phyloP scores from a whole-genome alignment of 1,140 invertebrate genomes.

The Anastrepha ludens region DNA sequence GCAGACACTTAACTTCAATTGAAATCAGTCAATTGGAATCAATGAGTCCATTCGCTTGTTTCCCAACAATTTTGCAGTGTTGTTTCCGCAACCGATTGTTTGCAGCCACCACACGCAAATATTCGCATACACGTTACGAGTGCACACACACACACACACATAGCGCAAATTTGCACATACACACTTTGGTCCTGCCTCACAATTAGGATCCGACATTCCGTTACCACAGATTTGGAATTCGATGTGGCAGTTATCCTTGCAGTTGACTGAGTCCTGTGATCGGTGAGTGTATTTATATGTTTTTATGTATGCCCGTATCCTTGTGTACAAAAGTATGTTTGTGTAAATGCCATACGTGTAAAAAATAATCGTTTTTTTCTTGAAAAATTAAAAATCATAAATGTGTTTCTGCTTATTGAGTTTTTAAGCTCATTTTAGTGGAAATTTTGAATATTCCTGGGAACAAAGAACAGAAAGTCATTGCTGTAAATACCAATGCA shows the following conservation, averaged over 20 bases:
- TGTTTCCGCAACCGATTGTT: constrained; percentile 54
- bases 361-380: constrained; percentile 21
- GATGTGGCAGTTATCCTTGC: constrained; percentile 51
- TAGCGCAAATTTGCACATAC: background rate
- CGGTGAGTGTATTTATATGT: background rate
- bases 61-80: constrained; percentile 62
- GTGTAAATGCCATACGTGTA: constrained; percentile 8
- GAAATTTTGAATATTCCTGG: constrained; percentile 30
- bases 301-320: background rate
- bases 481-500: constrained; percentile 28
- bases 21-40: constrained; percentile 74
- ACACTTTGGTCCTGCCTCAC: background rate
- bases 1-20: constrained; percentile 72
- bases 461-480: constrained; percentile 17
- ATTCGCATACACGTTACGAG: constrained; percentile 11
- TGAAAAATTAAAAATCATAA: constrained; percentile 30
- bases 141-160: background rate
- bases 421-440: constrained; percentile 38
- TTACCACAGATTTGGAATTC: constrained; percentile 19
- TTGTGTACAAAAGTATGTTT: background rate
- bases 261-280: constrained; percentile 28
- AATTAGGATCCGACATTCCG: constrained; percentile 23
- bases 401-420: constrained; percentile 52
- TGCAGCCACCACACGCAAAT: constrained; percentile 32
- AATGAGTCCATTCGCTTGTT: constrained; percentile 73